These are phyloP conservation scores for Steinernema carpocapsae DNA, from an alignment of 2,888 invertebrate species.

Conservation along the genomic window DNA sequence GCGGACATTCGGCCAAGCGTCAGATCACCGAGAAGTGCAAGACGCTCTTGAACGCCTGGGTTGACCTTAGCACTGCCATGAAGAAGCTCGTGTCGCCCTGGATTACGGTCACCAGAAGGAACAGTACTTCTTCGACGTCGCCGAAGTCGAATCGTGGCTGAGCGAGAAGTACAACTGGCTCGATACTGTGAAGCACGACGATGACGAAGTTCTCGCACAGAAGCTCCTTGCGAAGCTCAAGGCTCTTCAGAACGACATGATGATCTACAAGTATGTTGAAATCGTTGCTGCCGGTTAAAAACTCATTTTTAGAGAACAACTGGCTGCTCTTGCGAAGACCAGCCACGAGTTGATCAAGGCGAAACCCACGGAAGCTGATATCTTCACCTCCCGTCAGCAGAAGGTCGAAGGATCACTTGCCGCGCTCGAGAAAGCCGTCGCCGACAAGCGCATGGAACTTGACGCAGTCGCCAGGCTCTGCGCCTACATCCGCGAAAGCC, in stretches of 20 bases:
- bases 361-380: constrained; percentile 49
- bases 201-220: constrained; percentile 86
- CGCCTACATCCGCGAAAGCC: constrained; percentile 87
- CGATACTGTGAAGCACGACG: constrained; percentile 81
- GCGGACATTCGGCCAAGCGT: constrained; percentile 81
- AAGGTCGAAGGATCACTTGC: constrained; percentile 59
- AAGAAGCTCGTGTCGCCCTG: constrained; percentile 50
- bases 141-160: constrained; percentile 84
- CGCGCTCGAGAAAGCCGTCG: constrained; percentile 43
- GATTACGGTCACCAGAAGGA: constrained; percentile 87
- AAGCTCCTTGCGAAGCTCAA: constrained; percentile 93
- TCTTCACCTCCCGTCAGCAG: constrained; percentile 54
- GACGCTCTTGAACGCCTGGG: constrained; percentile 71
- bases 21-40: constrained; percentile 81
- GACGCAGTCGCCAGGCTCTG: constrained; percentile 89
- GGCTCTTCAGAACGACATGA: constrained; percentile 72
- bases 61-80: constrained; percentile 66
- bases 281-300: background rate
- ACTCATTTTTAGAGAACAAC: constrained; percentile 48
- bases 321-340: constrained; percentile 53
- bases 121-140: constrained; percentile 73
- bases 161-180: constrained; percentile 78
- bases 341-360: constrained; percentile 50
- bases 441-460: constrained; percentile 72
- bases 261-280: constrained; percentile 47